phyloP scores from a whole-genome alignment of 2,113 vertebrate genomes.

The Labrus mixtus region DNA sequence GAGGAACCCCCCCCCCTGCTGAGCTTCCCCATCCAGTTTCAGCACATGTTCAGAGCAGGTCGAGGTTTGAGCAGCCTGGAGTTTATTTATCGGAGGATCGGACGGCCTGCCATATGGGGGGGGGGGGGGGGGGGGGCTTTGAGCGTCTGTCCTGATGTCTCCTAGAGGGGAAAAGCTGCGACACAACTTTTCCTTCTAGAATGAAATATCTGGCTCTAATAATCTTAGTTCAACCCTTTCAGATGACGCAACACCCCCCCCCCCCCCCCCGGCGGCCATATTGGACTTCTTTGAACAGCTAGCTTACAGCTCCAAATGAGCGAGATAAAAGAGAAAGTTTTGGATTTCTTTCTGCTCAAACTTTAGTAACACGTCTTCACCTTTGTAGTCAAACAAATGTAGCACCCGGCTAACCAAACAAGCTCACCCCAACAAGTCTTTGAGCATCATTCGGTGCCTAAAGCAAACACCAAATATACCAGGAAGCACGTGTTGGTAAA shows the following conservation, averaged over 20 bases:
- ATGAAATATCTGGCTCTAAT: neutral
- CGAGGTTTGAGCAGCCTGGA: conserved; percentile 75
- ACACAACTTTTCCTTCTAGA: conserved; percentile 40
- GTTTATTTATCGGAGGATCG: conserved; percentile 66
- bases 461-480: neutral
- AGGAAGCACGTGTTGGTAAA: no score
- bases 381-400: no score
- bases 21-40: conserved; percentile 53
- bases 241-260: neutral
- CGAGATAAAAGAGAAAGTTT: neutral
- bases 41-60: conserved; percentile 65
- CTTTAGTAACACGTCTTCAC: neutral
- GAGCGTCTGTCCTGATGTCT: conserved; percentile 45
- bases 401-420: no score
- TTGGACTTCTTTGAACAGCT: neutral
- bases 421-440: no score
- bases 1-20: conserved; percentile 43
- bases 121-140: no score
- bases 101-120: conserved; percentile 41
- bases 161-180: conserved; percentile 41
- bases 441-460: no score
- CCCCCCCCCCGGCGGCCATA: neutral
- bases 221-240: neutral
- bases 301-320: neutral
- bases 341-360: neutral